phyloP scores from a whole-genome alignment of 2,888 invertebrate genomes.

The Drosophila greeni region DNA sequence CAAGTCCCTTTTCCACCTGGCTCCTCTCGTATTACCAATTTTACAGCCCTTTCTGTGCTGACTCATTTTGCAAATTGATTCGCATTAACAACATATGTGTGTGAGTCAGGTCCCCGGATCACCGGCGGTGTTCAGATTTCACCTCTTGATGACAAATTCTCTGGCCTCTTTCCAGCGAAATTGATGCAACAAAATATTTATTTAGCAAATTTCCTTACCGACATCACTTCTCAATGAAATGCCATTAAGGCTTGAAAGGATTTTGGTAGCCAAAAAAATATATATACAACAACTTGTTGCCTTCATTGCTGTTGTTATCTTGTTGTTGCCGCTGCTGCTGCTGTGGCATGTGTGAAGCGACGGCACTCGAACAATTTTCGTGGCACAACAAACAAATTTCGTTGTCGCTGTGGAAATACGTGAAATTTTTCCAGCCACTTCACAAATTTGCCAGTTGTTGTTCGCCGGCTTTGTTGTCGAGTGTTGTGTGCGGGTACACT shows the following conservation, averaged over 20 bases:
- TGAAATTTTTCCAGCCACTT: conserved; percentile 67
- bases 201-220: conserved; percentile 49
- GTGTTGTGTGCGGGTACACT: conserved; percentile 37
- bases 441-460: conserved; percentile 46
- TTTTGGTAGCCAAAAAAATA: conserved; percentile 32
- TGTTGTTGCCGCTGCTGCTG: conserved; percentile 26
- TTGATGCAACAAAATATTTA: conserved; percentile 57
- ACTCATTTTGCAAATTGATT: conserved; percentile 28
- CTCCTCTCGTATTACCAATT: conserved; percentile 5
- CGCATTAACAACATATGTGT: conserved; percentile 8
- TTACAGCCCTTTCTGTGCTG: conserved; percentile 7
- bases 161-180: conserved; percentile 38
- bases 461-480: conserved; percentile 37
- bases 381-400: conserved; percentile 45
- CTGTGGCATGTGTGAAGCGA: conserved; percentile 32
- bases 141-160: conserved; percentile 36
- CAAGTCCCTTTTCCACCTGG: not conserved
- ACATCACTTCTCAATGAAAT: conserved; percentile 30
- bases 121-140: conserved; percentile 18
- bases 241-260: conserved; percentile 44
- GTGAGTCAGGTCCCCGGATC: conserved; percentile 15
- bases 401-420: conserved; percentile 48
- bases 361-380: conserved; percentile 55
- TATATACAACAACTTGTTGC: conserved; percentile 25
- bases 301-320: conserved; percentile 10